phyloP scores from a whole-genome alignment of 30 jellyfish, hydroid and myxozoan species.

The Morbakka virulenta region DNA sequence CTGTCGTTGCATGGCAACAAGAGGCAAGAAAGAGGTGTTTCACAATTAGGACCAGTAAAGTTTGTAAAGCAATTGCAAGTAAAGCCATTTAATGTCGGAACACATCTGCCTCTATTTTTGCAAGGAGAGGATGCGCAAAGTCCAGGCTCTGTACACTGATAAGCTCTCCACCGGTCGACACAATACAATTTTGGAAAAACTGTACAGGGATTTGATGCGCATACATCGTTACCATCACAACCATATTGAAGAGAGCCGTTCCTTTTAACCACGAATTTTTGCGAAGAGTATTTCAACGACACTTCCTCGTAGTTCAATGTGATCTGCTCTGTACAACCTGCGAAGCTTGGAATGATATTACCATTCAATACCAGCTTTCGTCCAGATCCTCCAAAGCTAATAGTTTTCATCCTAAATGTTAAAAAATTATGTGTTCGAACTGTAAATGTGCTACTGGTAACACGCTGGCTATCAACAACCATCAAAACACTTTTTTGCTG shows the following conservation, averaged over 20 bases:
- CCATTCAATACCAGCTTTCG: conserved; percentile 7
- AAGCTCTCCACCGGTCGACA: conserved; percentile 64
- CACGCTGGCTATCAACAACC: conserved; percentile 34
- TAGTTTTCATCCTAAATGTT: conserved; percentile 5
- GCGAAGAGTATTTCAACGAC: conserved; percentile 26
- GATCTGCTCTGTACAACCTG: conserved; percentile 61
- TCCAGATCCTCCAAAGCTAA: conserved; percentile 53
- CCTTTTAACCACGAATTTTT: conserved; percentile 43
- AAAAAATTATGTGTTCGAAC: conserved; percentile 54
- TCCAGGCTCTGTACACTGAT: conserved; percentile 68
- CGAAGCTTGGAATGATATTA: not conserved
- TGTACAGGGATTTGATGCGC: conserved; percentile 67
- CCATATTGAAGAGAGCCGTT: conserved; percentile 10
- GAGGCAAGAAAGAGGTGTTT: conserved; percentile 51
- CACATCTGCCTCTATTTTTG: conserved; percentile 51
- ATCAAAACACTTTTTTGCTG: conserved; percentile 40
- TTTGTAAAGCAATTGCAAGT: conserved; percentile 60
- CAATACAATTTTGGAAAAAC: conserved; percentile 45
- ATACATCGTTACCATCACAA: conserved; percentile 64
- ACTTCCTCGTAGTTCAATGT: conserved; percentile 44
- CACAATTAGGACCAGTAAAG: conserved; percentile 57
- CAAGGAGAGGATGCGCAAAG: conserved; percentile 49
- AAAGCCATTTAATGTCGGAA: conserved; percentile 18
- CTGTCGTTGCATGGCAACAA: conserved; percentile 39
- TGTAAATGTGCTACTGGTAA: conserved; percentile 30